Percentiles rank a stretch among this genome's conserved stretches.
Evolutionary conservation across 2,888 invertebrate species (phyloP).

Genomic region (Eupithecia inturbata): DNA sequence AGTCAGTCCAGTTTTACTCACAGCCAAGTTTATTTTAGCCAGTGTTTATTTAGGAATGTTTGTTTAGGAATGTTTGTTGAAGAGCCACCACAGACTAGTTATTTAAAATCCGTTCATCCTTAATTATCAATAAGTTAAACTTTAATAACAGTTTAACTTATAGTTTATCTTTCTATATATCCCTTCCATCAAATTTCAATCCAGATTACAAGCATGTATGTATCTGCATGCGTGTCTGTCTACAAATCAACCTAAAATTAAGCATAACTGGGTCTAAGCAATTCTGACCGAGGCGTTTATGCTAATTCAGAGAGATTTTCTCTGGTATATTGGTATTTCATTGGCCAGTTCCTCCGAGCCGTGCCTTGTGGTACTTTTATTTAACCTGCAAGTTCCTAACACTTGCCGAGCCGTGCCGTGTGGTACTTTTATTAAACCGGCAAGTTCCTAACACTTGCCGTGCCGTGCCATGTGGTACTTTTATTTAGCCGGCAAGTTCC

Average conservation of each 20-base stretch:
- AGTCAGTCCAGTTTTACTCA: not conserved
- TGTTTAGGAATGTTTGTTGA: constrained; percentile 21
- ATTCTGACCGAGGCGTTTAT: not conserved
- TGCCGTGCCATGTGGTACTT: too few relatives aligned
- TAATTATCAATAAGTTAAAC: too few relatives aligned
- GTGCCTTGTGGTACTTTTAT: too few relatives aligned
- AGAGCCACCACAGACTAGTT: not conserved
- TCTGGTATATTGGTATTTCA: not conserved
- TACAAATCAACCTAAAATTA: not conserved
- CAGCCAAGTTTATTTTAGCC: not conserved
- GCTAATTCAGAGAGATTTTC: not conserved
- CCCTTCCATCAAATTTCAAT: not conserved
- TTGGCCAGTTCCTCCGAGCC: too few relatives aligned
- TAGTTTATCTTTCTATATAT: too few relatives aligned
- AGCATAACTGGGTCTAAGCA: not conserved
- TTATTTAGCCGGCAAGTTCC: too few relatives aligned
- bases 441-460: too few relatives aligned
- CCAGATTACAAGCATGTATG: not conserved
- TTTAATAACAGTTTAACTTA: too few relatives aligned
- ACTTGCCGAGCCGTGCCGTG: too few relatives aligned
- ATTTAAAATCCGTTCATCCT: not conserved
- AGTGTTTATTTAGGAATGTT: constrained; percentile 26
- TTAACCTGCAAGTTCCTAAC: too few relatives aligned
- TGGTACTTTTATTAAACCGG: too few relatives aligned
- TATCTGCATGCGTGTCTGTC: not conserved